Conservation (phyloP, 2,113 vertebrate species). For the Athene cunicularia region DNA sequence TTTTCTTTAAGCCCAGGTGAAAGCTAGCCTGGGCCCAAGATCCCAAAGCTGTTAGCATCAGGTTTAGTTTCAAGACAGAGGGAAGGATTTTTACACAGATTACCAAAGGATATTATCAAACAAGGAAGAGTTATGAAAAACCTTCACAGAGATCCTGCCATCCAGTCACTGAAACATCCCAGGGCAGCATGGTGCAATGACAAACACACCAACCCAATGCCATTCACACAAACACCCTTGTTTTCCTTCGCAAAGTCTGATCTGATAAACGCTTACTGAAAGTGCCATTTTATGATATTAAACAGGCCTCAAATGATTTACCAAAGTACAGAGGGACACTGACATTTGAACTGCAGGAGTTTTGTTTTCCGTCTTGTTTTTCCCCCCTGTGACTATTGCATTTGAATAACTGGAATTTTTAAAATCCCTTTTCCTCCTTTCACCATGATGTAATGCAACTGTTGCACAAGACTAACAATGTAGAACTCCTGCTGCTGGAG, state of each 20-base stretch:
- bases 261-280: conserved; percentile 1
- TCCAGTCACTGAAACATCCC: background rate
- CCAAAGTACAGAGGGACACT: background rate
- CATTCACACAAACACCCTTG: background rate
- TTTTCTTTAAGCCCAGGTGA: background rate
- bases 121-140: background rate
- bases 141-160: background rate
- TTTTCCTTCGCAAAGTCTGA: background rate
- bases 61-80: background rate
- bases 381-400: background rate
- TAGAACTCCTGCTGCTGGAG: background rate
- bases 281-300: background rate
- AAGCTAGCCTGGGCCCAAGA: background rate
- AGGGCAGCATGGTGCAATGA: background rate
- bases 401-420: conserved; percentile 54
- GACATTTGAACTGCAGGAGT: conserved; percentile 38
- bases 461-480: conserved; percentile 45
- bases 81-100: background rate
- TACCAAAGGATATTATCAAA: background rate
- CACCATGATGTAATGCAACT: conserved; percentile 38
- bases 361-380: background rate
- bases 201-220: background rate
- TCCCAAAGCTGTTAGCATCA: background rate
- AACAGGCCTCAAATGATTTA: background rate
- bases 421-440: conserved; percentile 48